Percentiles rank a stretch among this genome's conserved stretches.
Conservation (phyloP, 2,113 vertebrate genomes). For the Hippocampus guttulatus region DNA sequence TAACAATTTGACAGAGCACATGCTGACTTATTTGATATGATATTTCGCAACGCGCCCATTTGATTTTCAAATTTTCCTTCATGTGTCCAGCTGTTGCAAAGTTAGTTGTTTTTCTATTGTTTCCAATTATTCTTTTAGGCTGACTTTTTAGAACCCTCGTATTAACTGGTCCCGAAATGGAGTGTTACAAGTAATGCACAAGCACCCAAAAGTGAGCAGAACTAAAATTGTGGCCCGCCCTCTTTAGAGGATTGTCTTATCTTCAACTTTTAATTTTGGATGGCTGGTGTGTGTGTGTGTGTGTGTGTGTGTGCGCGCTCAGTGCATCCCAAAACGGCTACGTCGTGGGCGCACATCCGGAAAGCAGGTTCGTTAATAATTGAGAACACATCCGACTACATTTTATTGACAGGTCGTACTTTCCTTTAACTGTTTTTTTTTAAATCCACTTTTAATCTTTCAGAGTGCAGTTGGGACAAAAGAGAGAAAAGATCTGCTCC, state of each 20-base stretch:
- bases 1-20: no score
- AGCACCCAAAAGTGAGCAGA: background rate
- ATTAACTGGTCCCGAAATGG: no score
- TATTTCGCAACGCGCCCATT: background rate
- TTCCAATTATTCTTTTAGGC: background rate
- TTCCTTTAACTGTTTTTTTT: background rate
- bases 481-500: slow-evolving; percentile 4
- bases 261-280: slow-evolving; percentile 14
- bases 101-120: background rate
- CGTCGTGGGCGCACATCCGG: slow-evolving; percentile 46
- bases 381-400: slow-evolving; percentile 11
- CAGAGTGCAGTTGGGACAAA: background rate
- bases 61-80: background rate
- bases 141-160: no score
- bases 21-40: background rate
- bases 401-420: background rate
- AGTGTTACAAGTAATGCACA: background rate
- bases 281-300: background rate
- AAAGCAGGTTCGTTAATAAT: slow-evolving; percentile 22
- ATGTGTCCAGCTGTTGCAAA: background rate
- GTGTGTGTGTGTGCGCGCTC: background rate
- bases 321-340: slow-evolving; percentile 15
- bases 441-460: background rate
- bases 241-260: slow-evolving; percentile 16
- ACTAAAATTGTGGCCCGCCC: background rate